Evolutionary conservation across 2,797 vertebrate genomes (phyloP).

Genomic region (Pangasius sanitwongsei): DNA sequence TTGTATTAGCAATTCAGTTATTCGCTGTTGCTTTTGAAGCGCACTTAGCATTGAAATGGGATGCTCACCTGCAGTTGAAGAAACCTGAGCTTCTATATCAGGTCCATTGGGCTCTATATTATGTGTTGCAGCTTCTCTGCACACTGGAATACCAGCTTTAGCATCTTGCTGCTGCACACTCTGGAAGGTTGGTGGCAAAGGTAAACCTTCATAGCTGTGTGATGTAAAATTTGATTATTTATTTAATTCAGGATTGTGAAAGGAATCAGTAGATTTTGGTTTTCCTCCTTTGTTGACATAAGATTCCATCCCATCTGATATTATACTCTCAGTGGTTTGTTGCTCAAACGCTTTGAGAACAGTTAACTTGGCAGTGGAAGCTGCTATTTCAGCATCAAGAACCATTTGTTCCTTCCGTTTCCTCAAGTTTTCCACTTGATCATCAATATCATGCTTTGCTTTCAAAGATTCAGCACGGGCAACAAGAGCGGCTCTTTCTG

Average conservation of each 20-base stretch:
- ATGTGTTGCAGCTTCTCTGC: no score
- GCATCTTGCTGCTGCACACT: no score
- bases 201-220: no score
- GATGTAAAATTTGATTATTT: neutral
- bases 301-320: slow-evolving; percentile 2
- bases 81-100: neutral
- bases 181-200: no score
- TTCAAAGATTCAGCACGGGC: neutral
- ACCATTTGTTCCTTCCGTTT: neutral
- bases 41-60: neutral
- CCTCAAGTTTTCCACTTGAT: neutral
- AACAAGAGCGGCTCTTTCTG: no score
- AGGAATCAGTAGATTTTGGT: neutral
- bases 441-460: neutral
- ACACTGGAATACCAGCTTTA: no score
- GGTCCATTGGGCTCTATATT: neutral
- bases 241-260: neutral
- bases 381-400: neutral
- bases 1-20: slow-evolving; percentile 16
- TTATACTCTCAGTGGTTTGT: neutral
- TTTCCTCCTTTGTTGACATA: neutral
- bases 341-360: neutral
- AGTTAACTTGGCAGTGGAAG: neutral
- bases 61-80: neutral
- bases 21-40: slow-evolving; percentile 10